Conservation (phyloP, 1,140 invertebrate genomes). For the Antheraea pernyi region DNA sequence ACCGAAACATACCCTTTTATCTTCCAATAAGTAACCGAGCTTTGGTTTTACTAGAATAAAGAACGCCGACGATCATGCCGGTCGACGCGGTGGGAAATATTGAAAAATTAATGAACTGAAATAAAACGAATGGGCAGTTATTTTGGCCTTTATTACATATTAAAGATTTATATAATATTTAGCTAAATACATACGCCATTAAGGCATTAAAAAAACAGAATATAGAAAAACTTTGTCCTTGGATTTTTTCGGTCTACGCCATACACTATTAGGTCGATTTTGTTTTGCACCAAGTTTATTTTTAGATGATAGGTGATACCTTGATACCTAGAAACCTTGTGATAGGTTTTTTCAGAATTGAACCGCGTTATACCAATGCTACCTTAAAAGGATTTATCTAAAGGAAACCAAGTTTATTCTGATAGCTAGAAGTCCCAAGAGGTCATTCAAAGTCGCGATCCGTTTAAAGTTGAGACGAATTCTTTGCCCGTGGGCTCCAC, state of each 20-base stretch:
- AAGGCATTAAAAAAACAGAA: too few species aligned
- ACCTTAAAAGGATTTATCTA: too few species aligned
- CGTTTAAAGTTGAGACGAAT: constrained; percentile 76
- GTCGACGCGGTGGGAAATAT: constrained; percentile 50
- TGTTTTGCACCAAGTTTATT: too few species aligned
- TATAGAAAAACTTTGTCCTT: too few species aligned
- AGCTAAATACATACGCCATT: too few species aligned
- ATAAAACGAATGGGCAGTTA: constrained; percentile 20
- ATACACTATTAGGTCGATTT: too few species aligned
- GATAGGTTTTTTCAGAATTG: too few species aligned
- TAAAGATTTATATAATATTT: too few species aligned
- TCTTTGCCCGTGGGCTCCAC: constrained; percentile 51
- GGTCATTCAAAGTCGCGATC: constrained; percentile 68
- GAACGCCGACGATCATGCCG: constrained; percentile 42
- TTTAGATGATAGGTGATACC: too few species aligned
- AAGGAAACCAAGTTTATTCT: constrained; percentile 33
- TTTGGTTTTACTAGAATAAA: constrained; percentile 42
- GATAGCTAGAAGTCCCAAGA: constrained; percentile 54
- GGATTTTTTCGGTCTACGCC: too few species aligned
- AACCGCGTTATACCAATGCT: neutral
- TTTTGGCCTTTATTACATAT: too few species aligned
- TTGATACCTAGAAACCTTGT: too few species aligned
- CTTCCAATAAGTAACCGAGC: constrained; percentile 64
- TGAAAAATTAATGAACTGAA: constrained; percentile 67
- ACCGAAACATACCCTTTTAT: constrained; percentile 70